Percentiles rank a stretch among this genome's conserved stretches.
These are phyloP conservation scores for Pinctada fucata DNA, from an alignment of 2,888 invertebrate genomes.

Conservation along the genomic window DNA sequence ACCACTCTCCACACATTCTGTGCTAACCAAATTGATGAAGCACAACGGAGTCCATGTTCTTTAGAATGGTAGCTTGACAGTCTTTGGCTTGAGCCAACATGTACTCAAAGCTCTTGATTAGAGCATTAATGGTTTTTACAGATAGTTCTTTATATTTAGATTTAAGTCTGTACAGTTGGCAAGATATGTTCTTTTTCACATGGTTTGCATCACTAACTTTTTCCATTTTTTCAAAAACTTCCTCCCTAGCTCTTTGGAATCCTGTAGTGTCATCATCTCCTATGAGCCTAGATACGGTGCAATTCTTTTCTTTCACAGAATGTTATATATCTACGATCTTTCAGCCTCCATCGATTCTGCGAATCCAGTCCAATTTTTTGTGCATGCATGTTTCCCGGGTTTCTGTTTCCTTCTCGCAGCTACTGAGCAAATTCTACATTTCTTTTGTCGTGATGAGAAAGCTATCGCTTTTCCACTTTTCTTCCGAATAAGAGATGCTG, in stretches of 20 bases:
- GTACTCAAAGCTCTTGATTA: conserved; percentile 23
- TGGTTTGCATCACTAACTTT: conserved; percentile 33
- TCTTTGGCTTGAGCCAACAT: conserved; percentile 17
- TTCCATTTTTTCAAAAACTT: not conserved
- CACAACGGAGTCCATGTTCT: conserved; percentile 10
- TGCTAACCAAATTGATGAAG: conserved; percentile 32
- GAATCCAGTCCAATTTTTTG: conserved; percentile 36
- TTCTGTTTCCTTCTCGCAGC: conserved; percentile 2
- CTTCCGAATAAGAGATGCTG: conserved; percentile 24
- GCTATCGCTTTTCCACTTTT: conserved; percentile 30
- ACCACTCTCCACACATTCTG: conserved; percentile 32
- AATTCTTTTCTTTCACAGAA: conserved; percentile 1
- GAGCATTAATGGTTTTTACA: conserved; percentile 18
- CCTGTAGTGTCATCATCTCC: conserved; percentile 33
- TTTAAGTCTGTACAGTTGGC: conserved; percentile 16
- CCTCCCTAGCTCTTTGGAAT: not conserved
- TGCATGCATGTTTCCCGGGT: conserved; percentile 25
- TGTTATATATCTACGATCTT: conserved; percentile 33
- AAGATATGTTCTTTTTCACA: conserved; percentile 21
- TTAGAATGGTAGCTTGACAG: not conserved
- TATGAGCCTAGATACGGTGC: not conserved
- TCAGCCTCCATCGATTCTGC: conserved; percentile 37
- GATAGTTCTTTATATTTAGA: conserved; percentile 12
- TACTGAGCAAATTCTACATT: conserved; percentile 18
- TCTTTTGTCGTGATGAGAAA: conserved; percentile 15